These are phyloP conservation scores for Dysmachus trigonus DNA, from an alignment of 2,888 invertebrate genomes.

Conservation along the genomic window DNA sequence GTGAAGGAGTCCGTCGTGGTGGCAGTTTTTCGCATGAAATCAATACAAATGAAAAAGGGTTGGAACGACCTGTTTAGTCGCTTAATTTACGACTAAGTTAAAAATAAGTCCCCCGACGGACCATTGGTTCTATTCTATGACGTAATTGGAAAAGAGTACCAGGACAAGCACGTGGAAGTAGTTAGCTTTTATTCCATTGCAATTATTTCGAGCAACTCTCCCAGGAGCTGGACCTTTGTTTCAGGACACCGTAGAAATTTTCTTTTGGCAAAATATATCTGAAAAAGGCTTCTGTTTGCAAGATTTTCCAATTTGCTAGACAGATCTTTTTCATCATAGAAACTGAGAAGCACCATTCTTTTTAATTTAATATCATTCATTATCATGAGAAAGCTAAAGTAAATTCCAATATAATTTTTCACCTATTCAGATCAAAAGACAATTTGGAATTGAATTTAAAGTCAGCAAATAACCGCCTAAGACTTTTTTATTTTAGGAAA, in stretches of 20 bases:
- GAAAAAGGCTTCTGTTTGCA: not conserved
- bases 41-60: conserved; percentile 41
- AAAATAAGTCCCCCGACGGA: conserved; percentile 11
- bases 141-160: not conserved
- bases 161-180: not conserved
- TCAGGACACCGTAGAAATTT: not conserved
- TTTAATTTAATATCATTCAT: too few species aligned
- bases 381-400: too few species aligned
- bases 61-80: conserved; percentile 39
- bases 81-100: conserved; percentile 38
- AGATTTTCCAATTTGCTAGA: not conserved
- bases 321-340: not conserved
- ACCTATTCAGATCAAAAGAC: too few species aligned
- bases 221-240: not conserved
- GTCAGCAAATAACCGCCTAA: too few species aligned
- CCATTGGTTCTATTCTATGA: not conserved
- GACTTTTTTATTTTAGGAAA: too few species aligned
- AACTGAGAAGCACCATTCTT: not conserved
- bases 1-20: conserved; percentile 21
- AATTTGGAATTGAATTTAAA: too few species aligned
- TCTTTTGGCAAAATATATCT: not conserved
- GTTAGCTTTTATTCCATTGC: not conserved
- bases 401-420: too few species aligned
- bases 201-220: not conserved
- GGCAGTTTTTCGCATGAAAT: conserved; percentile 41